Evolutionary conservation across 1,140 invertebrate genomes (phyloP).

Genomic region (Teleopsis dalmanni): DNA sequence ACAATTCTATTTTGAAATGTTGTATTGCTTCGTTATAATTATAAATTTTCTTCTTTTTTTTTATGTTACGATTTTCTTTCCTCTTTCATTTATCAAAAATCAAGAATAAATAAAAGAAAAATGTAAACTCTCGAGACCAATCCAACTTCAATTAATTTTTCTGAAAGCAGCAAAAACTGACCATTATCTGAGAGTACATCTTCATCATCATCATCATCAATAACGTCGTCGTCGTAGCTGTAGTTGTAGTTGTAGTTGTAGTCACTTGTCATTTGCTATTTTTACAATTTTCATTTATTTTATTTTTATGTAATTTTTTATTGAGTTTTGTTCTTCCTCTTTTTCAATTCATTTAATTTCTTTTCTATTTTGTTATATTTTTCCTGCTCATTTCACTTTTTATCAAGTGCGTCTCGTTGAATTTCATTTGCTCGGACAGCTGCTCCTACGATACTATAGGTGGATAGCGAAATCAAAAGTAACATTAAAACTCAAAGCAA

Average conservation of each 20-base stretch:
- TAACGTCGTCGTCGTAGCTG: not conserved
- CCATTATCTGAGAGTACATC: no score
- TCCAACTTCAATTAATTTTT: no score
- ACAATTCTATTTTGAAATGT: no score
- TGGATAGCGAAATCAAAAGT: not conserved
- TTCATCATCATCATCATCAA: not conserved
- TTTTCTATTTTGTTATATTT: not conserved
- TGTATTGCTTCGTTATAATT: no score
- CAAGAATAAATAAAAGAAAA: no score
- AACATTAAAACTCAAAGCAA: not conserved
- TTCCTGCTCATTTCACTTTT: not conserved
- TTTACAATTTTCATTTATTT: not conserved
- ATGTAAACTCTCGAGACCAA: no score
- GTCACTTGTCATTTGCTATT: not conserved
- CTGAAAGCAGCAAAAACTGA: no score
- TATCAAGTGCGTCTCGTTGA: constrained; percentile 26
- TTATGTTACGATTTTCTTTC: no score
- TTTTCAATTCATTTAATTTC: not conserved
- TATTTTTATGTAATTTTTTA: not conserved
- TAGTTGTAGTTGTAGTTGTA: not conserved
- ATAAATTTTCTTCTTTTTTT: no score
- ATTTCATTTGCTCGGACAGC: constrained; percentile 28
- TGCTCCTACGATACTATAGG: no score
- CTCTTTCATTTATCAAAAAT: no score
- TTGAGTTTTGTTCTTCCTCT: not conserved